phyloP scores from a whole-genome alignment of 2,888 invertebrate species.

The Zygogramma bicolorata region DNA sequence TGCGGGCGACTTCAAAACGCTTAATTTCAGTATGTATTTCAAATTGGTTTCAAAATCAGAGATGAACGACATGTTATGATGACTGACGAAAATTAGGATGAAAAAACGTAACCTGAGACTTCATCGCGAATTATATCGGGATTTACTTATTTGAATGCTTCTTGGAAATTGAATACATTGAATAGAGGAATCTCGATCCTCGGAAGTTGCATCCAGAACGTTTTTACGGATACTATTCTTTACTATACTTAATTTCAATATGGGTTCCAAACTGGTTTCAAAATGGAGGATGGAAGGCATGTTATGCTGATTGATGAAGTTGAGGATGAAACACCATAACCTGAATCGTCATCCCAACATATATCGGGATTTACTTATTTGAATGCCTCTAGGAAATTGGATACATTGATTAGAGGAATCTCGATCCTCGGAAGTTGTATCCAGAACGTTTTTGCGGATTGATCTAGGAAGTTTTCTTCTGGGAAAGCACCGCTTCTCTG shows the following conservation, averaged over 20 bases:
- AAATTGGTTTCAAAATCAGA: no score
- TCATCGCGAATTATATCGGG: constrained; percentile 1
- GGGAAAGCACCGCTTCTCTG: no score
- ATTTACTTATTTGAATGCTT: constrained; percentile 4
- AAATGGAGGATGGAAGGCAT: neutral
- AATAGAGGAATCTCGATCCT: neutral
- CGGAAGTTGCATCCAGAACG: no score
- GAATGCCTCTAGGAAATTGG: neutral
- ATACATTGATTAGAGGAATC: neutral
- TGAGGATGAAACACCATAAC: neutral
- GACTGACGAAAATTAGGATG: neutral
- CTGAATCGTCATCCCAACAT: neutral
- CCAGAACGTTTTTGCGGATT: no score
- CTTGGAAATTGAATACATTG: neutral
- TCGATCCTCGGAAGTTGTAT: no score
- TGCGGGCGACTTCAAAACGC: no score
- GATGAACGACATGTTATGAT: constrained; percentile 5
- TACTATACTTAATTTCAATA: no score
- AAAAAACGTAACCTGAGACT: constrained; percentile 3
- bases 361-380: constrained; percentile 8
- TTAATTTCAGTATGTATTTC: no score
- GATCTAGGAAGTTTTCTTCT: no score
- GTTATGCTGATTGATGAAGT: neutral
- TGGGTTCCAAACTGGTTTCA: no score
- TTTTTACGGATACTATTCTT: no score